Conservation (phyloP, 2,113 vertebrate genomes). For the Talpa occidentalis region DNA sequence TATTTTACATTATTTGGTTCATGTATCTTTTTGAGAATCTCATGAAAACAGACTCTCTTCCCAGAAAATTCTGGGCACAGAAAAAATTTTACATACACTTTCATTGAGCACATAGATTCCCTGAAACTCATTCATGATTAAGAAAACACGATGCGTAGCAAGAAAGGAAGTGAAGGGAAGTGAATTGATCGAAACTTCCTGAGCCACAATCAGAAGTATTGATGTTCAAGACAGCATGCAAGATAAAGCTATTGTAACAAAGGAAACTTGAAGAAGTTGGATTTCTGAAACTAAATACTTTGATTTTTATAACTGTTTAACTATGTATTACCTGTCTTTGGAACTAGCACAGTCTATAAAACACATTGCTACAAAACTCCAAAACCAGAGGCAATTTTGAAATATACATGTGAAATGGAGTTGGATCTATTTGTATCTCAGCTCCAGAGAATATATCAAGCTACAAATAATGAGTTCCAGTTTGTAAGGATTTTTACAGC, state of each 20-base stretch:
- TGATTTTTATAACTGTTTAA: constrained; percentile 58
- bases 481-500: constrained; percentile 71
- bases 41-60: background rate
- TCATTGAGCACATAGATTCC: background rate
- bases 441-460: constrained; percentile 67
- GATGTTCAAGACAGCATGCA: background rate
- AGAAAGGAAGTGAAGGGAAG: background rate
- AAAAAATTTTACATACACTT: constrained; percentile 1
- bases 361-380: constrained; percentile 25
- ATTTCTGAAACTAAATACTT: constrained; percentile 42
- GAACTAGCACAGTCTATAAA: constrained; percentile 56
- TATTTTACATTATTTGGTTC: background rate
- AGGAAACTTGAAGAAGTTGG: background rate
- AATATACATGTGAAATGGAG: constrained; percentile 71
- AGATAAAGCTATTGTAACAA: constrained; percentile 52
- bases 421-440: constrained; percentile 64
- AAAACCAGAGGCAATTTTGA: constrained; percentile 70
- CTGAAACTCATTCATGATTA: background rate
- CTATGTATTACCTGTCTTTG: constrained; percentile 40
- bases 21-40: constrained; percentile 15
- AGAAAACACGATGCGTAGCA: constrained; percentile 12
- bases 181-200: constrained; percentile 1
- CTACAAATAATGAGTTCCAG: constrained; percentile 64
- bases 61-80: background rate
- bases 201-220: background rate